phyloP scores from a whole-genome alignment of 30 jellyfish, hydroid and myxozoan species.

The Aurelia aurita region DNA sequence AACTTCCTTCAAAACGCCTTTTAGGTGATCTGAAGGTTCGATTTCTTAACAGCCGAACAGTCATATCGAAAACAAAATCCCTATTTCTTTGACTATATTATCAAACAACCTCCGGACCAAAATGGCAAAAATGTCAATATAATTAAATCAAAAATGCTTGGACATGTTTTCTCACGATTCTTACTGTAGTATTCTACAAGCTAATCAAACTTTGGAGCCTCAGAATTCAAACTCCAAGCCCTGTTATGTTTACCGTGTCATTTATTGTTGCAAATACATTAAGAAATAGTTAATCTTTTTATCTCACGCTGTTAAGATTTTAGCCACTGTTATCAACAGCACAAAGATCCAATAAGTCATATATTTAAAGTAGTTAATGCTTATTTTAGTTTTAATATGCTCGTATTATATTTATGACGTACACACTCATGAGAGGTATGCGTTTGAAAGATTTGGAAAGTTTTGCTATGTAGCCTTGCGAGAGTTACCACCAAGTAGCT shows the following conservation, averaged over 20 bases:
- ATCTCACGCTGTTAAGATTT: not conserved
- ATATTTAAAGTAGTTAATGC: not conserved
- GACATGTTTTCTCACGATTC: conserved; percentile 1
- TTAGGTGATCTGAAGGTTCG: too few relatives aligned
- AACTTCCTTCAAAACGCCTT: too few relatives aligned
- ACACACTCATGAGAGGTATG: not conserved
- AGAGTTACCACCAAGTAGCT: too few relatives aligned
- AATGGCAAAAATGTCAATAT: not conserved
- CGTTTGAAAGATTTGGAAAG: not conserved
- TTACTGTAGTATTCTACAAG: not conserved
- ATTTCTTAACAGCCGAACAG: too few relatives aligned
- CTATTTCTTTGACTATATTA: not conserved
- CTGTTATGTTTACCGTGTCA: not conserved
- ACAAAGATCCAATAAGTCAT: conserved; percentile 1
- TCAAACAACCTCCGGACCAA: not conserved
- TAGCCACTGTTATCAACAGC: not conserved
- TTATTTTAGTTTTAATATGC: not conserved
- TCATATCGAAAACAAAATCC: not conserved
- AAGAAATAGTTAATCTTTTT: not conserved
- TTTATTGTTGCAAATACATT: not conserved
- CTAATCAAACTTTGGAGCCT: not conserved
- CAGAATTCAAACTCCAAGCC: not conserved
- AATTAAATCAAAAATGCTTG: not conserved
- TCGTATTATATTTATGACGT: not conserved
- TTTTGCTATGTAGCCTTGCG: too few relatives aligned